These are phyloP conservation scores for Cetonia aurata DNA, from an alignment of 2,888 invertebrate genomes.

Conservation along the genomic window DNA sequence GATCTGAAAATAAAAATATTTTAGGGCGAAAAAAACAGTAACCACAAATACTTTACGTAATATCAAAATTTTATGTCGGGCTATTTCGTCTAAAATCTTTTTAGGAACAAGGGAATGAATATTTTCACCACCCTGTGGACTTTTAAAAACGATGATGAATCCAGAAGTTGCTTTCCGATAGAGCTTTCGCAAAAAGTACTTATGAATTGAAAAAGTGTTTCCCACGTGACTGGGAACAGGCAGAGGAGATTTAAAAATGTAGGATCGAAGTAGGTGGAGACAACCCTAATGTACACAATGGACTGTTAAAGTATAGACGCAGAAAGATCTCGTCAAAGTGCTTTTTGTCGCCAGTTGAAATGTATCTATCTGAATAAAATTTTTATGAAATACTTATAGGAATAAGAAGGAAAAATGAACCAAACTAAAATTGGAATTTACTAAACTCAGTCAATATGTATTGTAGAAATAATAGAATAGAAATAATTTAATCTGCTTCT, in stretches of 20 bases:
- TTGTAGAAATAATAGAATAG: too few relatives aligned
- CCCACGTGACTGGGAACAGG: not conserved
- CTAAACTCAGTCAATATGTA: too few relatives aligned
- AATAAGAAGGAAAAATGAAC: too few relatives aligned
- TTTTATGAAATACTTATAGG: too few relatives aligned
- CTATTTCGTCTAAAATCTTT: slow-evolving; percentile 15
- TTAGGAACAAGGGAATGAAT: not conserved
- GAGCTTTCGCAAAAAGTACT: slow-evolving; percentile 22
- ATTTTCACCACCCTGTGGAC: not conserved
- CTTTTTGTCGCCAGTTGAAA: too few relatives aligned
- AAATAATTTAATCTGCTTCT: too few relatives aligned
- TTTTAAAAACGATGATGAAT: slow-evolving; percentile 26
- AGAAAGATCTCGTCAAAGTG: too few relatives aligned
- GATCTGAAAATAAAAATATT: slow-evolving; percentile 3
- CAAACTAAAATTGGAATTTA: too few relatives aligned
- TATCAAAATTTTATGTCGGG: not conserved
- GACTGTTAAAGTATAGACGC: too few relatives aligned
- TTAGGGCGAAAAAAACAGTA: not conserved
- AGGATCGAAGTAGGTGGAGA: slow-evolving; percentile 23
- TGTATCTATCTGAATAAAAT: too few relatives aligned
- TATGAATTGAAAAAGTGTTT: slow-evolving; percentile 2
- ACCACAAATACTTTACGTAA: not conserved
- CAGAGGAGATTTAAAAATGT: slow-evolving; percentile 9
- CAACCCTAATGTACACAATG: too few relatives aligned
- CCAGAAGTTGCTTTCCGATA: not conserved